Conservation (phyloP, 2,888 invertebrate species). For the Embidobia sp. region DNA sequence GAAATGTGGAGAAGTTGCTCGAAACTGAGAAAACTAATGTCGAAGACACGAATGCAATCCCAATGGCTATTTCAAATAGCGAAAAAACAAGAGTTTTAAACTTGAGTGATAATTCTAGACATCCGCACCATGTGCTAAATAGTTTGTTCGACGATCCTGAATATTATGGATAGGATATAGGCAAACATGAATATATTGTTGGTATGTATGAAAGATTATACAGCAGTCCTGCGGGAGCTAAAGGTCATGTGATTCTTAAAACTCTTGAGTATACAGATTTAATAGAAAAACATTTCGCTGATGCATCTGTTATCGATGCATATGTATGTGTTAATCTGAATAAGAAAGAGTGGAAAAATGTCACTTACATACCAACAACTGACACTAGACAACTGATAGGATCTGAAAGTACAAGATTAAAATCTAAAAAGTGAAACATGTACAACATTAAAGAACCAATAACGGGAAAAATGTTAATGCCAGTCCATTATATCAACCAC, state of each 20-base stretch:
- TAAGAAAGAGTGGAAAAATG: background rate
- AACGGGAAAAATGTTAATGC: constrained; percentile 5
- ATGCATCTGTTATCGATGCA: background rate
- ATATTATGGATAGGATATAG: background rate
- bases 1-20: too few relatives aligned
- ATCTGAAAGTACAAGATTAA: too few relatives aligned
- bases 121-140: background rate
- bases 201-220: background rate
- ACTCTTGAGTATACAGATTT: too few relatives aligned
- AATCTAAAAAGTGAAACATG: background rate
- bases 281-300: background rate
- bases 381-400: background rate
- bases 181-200: too few relatives aligned
- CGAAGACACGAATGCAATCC: too few relatives aligned
- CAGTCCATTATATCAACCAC: background rate
- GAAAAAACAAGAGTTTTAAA: too few relatives aligned
- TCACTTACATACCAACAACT: background rate
- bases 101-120: background rate
- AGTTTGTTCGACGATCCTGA: background rate
- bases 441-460: background rate
- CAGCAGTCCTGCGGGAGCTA: too few relatives aligned
- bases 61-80: background rate
- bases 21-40: too few relatives aligned
- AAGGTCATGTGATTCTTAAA: too few relatives aligned
- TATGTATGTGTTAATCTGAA: background rate